Evolutionary conservation across 2,888 invertebrate species (phyloP).

Genomic region (Oscheius sp.): DNA sequence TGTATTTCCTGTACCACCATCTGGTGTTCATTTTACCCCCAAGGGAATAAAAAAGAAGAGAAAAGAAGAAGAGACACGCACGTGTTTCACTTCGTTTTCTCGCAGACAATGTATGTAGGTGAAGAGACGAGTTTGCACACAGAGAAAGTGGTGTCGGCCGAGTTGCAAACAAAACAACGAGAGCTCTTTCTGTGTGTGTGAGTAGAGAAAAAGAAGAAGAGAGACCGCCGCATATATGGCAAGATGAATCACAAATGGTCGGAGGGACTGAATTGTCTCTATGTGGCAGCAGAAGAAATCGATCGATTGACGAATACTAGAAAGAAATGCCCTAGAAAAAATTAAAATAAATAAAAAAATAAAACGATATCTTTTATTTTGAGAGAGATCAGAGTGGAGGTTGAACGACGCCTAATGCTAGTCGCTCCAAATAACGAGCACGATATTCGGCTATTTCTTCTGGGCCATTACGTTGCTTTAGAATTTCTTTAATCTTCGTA

Average conservation of each 20-base stretch:
- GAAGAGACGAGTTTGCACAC: constrained; percentile 36
- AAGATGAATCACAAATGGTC: background rate
- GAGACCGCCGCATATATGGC: background rate
- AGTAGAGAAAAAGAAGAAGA: too few relatives aligned
- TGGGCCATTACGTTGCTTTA: constrained; percentile 55
- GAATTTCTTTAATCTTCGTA: constrained; percentile 49
- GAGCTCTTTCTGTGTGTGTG: background rate
- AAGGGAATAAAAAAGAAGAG: background rate
- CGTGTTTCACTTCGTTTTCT: background rate
- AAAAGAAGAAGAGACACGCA: constrained; percentile 10
- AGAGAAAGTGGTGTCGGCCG: constrained; percentile 30
- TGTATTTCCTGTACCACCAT: background rate
- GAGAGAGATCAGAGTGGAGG: constrained; percentile 27
- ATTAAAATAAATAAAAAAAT: background rate
- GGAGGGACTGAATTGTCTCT: constrained; percentile 1
- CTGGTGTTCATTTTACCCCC: background rate
- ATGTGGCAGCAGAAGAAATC: background rate
- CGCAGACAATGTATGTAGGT: constrained; percentile 27
- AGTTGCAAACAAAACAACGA: constrained; percentile 32
- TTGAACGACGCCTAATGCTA: constrained; percentile 3
- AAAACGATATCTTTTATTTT: background rate
- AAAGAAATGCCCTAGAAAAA: too few relatives aligned
- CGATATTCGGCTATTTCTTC: constrained; percentile 52
- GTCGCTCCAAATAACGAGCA: constrained; percentile 36
- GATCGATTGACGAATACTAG: too few relatives aligned